phyloP scores from a whole-genome alignment of 1,140 invertebrate genomes.

The Phenacoccus solenopsis region DNA sequence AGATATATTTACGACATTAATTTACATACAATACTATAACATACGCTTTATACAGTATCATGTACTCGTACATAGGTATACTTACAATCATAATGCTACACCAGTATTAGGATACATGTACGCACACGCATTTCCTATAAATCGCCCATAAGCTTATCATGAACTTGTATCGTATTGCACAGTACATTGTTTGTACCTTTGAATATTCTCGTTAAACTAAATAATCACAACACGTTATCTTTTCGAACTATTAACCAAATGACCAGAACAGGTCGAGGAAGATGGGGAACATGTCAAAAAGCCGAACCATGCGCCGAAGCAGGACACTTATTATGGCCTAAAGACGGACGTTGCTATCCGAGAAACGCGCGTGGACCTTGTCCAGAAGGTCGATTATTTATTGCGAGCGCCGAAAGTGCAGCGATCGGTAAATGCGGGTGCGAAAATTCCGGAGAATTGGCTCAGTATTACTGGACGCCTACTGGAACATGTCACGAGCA shows the following conservation, averaged over 20 bases:
- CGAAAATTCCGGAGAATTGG: constrained; percentile 22
- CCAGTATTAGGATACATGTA: too few species aligned
- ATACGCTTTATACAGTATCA: too few species aligned
- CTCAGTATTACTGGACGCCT: constrained; percentile 25
- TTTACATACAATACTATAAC: neutral
- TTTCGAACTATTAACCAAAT: neutral
- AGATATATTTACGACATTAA: neutral
- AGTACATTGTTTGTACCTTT: too few species aligned
- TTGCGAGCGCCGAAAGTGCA: neutral
- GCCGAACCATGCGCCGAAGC: constrained; percentile 44
- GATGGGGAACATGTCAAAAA: constrained; percentile 54
- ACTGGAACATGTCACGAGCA: constrained; percentile 55
- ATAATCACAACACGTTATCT: too few species aligned
- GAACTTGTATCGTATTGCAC: too few species aligned
- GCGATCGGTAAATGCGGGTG: constrained; percentile 26
- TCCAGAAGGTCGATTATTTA: constrained; percentile 50
- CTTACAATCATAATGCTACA: too few species aligned
- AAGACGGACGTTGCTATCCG: constrained; percentile 54
- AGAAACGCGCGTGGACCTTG: constrained; percentile 56
- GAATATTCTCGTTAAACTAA: too few species aligned
- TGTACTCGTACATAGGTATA: too few species aligned
- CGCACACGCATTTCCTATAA: too few species aligned
- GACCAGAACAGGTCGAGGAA: constrained; percentile 26
- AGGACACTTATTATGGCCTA: constrained; percentile 54
- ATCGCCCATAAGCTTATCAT: too few species aligned